Evolutionary conservation across 2,888 invertebrate species (phyloP), one percentile per base, ranked within the genome.

Genomic region (Sinodicranocentrus sp.): DNA sequence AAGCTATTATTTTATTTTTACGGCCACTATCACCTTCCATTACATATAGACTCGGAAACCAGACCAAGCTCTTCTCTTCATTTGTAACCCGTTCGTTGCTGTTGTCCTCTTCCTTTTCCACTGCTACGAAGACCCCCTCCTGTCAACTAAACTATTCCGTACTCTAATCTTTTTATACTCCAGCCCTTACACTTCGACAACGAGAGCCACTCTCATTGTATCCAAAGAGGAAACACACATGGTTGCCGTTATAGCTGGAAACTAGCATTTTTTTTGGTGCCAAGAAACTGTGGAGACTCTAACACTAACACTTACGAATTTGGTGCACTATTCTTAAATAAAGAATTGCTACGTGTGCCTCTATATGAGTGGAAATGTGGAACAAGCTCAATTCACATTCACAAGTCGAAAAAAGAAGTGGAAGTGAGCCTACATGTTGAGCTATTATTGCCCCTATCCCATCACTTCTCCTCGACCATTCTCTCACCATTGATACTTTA

Each of bases 1-100:
- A 73, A 78, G 82, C 82, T 82, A 82, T 85, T 85, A 85, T 82
- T 85, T 85, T 85, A 82, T 85, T 85, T 84, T 85, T 85, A 85
- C 85, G 78, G 79, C 82, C 59, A 59, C 82, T 79, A 85, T 85
- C 85, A 85, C 82, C 82, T 82, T 72, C 82, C 85, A 85, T 85
- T 85, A 82, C 73, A 59, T 52, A 68, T 52, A 73, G 65, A 76
- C 65, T 43, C n/a, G 5, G 23, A 2, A 48, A 26, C 57, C 72
- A 19, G 15, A n/a, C n/a, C 26, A 5, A 15, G 19, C 52, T 54
- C 70, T 65, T 44, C 75, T 73, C 68, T 71, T 75, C 76, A 76
- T 82, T 70, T 48, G 73, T 82, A 75, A 82, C 82, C 75, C 82
- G 25, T 79, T 79, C 65, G n/a, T 48, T 43, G 70, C 25, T 39